Percentiles rank a stretch among this genome's conserved stretches.
Conservation (phyloP, 2,888 invertebrate genomes). For the Tholera decimalis region DNA sequence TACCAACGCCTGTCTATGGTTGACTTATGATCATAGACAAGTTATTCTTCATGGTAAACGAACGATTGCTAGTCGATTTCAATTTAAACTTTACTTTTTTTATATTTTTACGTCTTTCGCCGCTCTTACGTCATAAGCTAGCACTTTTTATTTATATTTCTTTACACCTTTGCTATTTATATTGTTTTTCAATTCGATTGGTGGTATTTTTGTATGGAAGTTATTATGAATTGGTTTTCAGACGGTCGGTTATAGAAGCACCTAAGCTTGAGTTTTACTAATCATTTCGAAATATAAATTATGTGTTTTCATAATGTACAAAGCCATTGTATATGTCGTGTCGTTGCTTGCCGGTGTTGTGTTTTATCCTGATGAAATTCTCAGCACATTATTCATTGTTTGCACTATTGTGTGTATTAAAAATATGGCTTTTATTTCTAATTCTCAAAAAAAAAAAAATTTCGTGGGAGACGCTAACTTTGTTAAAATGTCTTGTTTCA, state of each 20-base stretch:
- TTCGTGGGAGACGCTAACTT: not conserved
- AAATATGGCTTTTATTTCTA: too few relatives aligned
- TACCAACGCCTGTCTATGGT: slow-evolving; percentile 83
- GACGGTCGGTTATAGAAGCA: slow-evolving; percentile 26
- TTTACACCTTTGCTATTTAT: slow-evolving; percentile 24
- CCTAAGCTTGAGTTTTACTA: slow-evolving; percentile 35
- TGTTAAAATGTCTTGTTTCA: slow-evolving; percentile 57
- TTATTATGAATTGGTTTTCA: slow-evolving; percentile 40
- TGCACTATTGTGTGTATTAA: too few relatives aligned
- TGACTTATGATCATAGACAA: slow-evolving; percentile 79
- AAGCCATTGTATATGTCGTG: slow-evolving; percentile 81
- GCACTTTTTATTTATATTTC: slow-evolving; percentile 38
- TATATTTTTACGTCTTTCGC: slow-evolving; percentile 43
- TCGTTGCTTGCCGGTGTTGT: slow-evolving; percentile 68
- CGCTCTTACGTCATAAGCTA: slow-evolving; percentile 56
- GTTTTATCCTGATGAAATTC: slow-evolving; percentile 74
- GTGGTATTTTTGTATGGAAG: slow-evolving; percentile 20
- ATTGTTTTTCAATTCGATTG: slow-evolving; percentile 14
- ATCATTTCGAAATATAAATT: slow-evolving; percentile 14
- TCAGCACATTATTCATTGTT: slow-evolving; percentile 21
- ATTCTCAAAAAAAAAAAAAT: too few relatives aligned
- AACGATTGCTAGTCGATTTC: slow-evolving; percentile 55
- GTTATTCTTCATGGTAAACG: slow-evolving; percentile 77
- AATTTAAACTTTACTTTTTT: slow-evolving; percentile 30
- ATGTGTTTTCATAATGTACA: slow-evolving; percentile 34